Evolutionary conservation across 92 coral and sea anemone species (phyloP), one percentile per base, ranked within the genome.

Genomic region (Epizoanthus rinbou): DNA sequence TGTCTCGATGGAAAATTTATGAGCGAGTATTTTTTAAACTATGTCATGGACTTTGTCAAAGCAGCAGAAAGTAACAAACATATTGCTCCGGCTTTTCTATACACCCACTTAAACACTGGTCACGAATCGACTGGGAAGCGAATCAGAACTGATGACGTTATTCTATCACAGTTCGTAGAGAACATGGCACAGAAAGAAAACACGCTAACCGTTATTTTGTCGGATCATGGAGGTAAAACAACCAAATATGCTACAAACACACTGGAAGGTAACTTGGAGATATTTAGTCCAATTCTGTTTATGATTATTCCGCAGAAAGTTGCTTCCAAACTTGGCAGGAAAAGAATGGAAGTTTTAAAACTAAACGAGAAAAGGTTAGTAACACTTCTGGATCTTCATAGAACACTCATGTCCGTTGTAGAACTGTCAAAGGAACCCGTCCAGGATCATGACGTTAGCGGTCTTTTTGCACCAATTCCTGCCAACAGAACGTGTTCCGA

Each of bases 181-280:
- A 85, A 76, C 41, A 85, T 91, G 90, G 89, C 98, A 0, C 80
- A 87, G 73, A 85, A 79, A 18, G 80, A 86, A 7, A 88, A 90
- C 74, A 95, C 98, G 9, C 66, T 95, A 60, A 95, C 95, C 2
- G 86, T 95, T 28, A 63, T 95, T 45, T 66, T 95, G 41, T 95
- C 98, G 8, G 98, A 95, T 86, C 98, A 95, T 56, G 98, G 98
- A 5, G 90, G 92, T 3, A 95, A 95, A 82, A 95, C 98, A 0
- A 84, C 91, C 11, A 87, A 86, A 31, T 95, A 95, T 76, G 92
- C 98, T 22, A 91, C 85, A 8, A 74, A 79, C 10, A 91, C 98
- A 16, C 81, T 91, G 18, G 85, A 87, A 14, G 98, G 98, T 17
- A 84, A 91, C 18, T 70, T 93, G 47, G 98, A 95, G 76, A 93